These are phyloP conservation scores for Lithophane leautieri DNA, from an alignment of 2,888 invertebrate species.

Conservation along the genomic window DNA sequence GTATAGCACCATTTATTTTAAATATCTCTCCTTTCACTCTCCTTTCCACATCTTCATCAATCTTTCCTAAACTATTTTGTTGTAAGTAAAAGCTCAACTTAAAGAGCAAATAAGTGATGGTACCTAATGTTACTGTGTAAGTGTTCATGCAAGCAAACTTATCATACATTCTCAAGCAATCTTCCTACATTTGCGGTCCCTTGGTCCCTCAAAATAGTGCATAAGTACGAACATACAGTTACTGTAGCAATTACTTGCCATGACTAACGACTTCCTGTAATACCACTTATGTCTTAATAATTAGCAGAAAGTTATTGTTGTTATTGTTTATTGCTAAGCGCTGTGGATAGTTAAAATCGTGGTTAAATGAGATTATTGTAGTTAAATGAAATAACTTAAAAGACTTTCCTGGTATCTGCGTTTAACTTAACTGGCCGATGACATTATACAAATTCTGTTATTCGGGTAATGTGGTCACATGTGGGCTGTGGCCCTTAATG, in stretches of 20 bases:
- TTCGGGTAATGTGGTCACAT: too few relatives aligned
- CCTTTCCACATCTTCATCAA: too few relatives aligned
- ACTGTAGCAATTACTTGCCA: slow-evolving; percentile 15
- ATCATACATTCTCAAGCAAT: neutral
- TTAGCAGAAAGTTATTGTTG: slow-evolving; percentile 35
- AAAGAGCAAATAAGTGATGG: neutral
- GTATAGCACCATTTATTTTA: too few relatives aligned
- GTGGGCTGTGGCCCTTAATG: too few relatives aligned
- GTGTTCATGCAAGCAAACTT: neutral
- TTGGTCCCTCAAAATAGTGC: neutral
- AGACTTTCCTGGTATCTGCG: neutral
- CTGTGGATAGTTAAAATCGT: neutral
- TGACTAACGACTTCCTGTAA: slow-evolving; percentile 37
- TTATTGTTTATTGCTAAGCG: slow-evolving; percentile 6
- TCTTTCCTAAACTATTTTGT: too few relatives aligned
- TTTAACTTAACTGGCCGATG: neutral
- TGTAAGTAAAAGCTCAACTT: neutral
- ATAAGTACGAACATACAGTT: neutral
- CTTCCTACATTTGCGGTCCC: neutral
- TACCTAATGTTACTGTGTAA: neutral
- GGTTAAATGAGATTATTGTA: neutral
- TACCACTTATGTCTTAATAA: slow-evolving; percentile 30
- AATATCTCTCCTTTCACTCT: too few relatives aligned
- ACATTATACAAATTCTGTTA: neutral
- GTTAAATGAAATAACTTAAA: slow-evolving; percentile 1